Conservation (phyloP, 2,888 invertebrate genomes). For the Clusia tigrina region DNA sequence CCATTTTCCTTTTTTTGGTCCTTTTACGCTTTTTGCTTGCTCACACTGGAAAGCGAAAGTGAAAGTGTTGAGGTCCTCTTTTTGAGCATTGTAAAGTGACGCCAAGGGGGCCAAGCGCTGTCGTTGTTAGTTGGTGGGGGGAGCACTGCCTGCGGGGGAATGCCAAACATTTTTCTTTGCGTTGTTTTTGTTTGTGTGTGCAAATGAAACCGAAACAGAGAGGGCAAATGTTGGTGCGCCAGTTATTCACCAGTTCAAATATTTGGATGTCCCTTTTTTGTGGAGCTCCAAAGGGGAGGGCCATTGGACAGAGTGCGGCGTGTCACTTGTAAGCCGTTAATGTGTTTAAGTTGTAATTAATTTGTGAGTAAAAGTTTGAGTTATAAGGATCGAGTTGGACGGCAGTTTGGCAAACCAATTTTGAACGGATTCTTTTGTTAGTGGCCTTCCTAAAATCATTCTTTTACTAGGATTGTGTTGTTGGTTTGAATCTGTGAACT, state of each 20-base stretch:
- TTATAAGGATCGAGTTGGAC: too few species aligned
- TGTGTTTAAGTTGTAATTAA: slow-evolving; percentile 7
- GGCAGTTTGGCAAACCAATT: too few species aligned
- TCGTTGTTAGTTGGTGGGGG: neutral
- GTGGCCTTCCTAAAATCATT: too few species aligned
- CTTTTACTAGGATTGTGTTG: too few species aligned
- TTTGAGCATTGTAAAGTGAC: slow-evolving; percentile 18
- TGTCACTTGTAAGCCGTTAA: neutral
- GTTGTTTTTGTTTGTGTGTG: neutral
- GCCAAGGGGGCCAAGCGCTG: neutral
- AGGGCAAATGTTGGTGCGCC: neutral
- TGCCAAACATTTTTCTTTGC: too few species aligned
- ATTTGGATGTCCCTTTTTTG: slow-evolving; percentile 6
- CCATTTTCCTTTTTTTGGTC: neutral
- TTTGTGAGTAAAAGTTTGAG: too few species aligned
- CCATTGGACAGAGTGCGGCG: too few species aligned
- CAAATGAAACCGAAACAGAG: neutral
- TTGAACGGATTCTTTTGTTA: too few species aligned
- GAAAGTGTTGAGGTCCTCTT: slow-evolving; percentile 17
- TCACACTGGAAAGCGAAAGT: slow-evolving; percentile 17
- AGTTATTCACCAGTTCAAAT: slow-evolving; percentile 19
- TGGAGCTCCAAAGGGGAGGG: too few species aligned
- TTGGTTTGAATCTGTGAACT: too few species aligned
- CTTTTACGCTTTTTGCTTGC: slow-evolving; percentile 1
- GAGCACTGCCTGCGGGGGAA: too few species aligned